Evolutionary conservation across 1,140 invertebrate genomes (phyloP).

Genomic region (Andricus grossulariae): DNA sequence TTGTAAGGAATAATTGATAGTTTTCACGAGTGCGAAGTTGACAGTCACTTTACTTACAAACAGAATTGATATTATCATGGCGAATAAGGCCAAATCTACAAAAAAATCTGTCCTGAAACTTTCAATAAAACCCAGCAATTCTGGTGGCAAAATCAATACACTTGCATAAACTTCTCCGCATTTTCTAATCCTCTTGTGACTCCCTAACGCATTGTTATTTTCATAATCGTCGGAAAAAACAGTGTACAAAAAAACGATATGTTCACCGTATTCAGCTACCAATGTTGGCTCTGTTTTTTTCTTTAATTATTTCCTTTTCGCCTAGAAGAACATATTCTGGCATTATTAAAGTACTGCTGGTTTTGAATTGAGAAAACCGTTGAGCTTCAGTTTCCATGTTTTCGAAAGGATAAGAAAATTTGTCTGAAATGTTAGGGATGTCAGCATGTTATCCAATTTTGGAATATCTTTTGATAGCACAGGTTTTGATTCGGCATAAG

Average conservation of each 20-base stretch:
- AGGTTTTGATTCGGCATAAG: no score
- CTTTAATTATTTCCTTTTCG: neutral
- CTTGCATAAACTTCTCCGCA: no score
- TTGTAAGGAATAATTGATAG: no score
- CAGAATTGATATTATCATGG: no score
- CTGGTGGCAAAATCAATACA: neutral
- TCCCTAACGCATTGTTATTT: no score
- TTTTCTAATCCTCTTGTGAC: no score
- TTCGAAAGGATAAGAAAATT: neutral
- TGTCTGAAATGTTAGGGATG: neutral
- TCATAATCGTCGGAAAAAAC: no score
- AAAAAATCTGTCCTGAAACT: constrained; percentile 35
- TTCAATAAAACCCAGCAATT: constrained; percentile 30
- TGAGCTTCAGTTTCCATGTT: neutral
- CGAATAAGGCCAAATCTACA: constrained; percentile 18
- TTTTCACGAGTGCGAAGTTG: no score
- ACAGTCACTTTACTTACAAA: no score
- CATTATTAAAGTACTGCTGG: neutral
- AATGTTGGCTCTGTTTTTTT: neutral
- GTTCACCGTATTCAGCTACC: no score
- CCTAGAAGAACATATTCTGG: neutral
- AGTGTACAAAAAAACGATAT: no score
- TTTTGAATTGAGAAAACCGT: neutral
- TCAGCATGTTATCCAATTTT: neutral
- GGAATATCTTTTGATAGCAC: no score